phyloP scores from a whole-genome alignment of 2,797 vertebrate genomes.

The Euphonia xanthogaster region DNA sequence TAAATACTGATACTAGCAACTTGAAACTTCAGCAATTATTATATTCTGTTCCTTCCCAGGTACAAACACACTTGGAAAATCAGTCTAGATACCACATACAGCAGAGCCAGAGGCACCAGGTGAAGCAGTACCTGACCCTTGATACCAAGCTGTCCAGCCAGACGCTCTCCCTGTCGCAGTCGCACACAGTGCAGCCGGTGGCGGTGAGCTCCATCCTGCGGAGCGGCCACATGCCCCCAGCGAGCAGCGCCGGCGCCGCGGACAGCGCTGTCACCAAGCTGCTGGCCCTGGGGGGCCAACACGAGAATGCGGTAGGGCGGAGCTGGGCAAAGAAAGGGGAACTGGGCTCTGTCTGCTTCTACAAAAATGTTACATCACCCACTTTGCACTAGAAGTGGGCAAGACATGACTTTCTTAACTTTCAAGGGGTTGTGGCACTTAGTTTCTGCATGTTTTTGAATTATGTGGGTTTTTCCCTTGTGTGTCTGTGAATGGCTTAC shows the following conservation, averaged over 20 bases:
- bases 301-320: slow-evolving; percentile 82
- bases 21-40: not conserved
- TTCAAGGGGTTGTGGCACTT: not conserved
- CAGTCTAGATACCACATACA: slow-evolving; percentile 87
- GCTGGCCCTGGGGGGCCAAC: slow-evolving; percentile 80
- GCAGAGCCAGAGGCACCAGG: slow-evolving; percentile 87
- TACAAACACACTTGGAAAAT: slow-evolving; percentile 90
- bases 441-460: not conserved
- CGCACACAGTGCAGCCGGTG: slow-evolving; percentile 76
- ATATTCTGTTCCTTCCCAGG: slow-evolving; percentile 75
- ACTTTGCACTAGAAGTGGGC: not conserved
- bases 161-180: slow-evolving; percentile 74
- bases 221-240: slow-evolving; percentile 79
- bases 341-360: not conserved
- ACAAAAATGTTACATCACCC: accelerated
- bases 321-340: not conserved
- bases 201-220: slow-evolving; percentile 80
- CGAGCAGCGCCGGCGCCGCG: slow-evolving; percentile 59
- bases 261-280: slow-evolving; percentile 82
- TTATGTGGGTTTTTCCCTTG: not conserved
- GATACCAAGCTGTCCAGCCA: slow-evolving; percentile 85
- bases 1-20: not conserved
- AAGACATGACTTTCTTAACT: not conserved
- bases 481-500: not conserved
- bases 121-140: slow-evolving; percentile 90